These are phyloP conservation scores for Zaprionus africanus DNA, from an alignment of 1,140 invertebrate species.

Conservation along the genomic window DNA sequence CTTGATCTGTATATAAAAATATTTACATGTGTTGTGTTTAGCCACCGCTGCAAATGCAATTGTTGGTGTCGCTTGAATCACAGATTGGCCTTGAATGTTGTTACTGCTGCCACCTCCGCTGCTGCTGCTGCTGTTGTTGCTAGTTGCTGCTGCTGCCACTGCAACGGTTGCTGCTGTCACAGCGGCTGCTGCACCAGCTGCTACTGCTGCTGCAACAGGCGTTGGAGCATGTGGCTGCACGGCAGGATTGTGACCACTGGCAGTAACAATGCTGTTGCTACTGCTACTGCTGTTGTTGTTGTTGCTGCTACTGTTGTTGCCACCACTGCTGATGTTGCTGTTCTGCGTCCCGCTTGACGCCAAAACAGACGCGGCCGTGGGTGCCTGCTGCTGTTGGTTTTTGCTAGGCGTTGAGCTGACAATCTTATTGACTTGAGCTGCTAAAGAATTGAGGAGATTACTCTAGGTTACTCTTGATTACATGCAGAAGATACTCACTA, in stretches of 20 bases:
- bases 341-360: constrained; percentile 57
- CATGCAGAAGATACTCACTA: constrained; percentile 47
- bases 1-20: not conserved
- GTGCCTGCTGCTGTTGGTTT: constrained; percentile 63
- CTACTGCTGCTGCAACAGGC: constrained; percentile 48
- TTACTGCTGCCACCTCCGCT: constrained; percentile 39
- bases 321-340: constrained; percentile 36
- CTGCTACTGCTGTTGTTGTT: constrained; percentile 50
- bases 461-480: not conserved
- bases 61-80: constrained; percentile 83
- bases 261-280: constrained; percentile 41
- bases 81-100: constrained; percentile 83
- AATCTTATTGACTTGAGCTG: constrained; percentile 80
- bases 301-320: constrained; percentile 31
- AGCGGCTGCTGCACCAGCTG: constrained; percentile 29
- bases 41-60: constrained; percentile 84
- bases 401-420: constrained; percentile 84
- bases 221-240: constrained; percentile 76
- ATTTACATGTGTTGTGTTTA: constrained; percentile 84
- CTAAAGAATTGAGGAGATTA: not conserved
- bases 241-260: constrained; percentile 69
- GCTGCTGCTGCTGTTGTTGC: constrained; percentile 24
- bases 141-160: constrained; percentile 33
- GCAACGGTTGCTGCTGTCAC: constrained; percentile 30
- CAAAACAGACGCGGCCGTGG: constrained; percentile 64